Conservation (phyloP, 2,113 vertebrate species). For the Australoheros scitulus region DNA sequence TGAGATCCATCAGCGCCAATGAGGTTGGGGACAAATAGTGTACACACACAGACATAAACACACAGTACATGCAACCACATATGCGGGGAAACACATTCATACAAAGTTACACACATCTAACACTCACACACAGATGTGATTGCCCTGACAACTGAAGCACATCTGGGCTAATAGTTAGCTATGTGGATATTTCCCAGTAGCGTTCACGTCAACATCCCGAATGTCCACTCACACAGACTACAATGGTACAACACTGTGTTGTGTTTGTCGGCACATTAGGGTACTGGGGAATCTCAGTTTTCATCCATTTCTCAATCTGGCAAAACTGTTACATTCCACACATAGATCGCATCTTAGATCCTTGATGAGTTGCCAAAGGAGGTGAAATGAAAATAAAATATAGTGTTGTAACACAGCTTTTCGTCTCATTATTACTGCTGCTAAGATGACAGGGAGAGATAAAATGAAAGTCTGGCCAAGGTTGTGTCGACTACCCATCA, state of each 20-base stretch:
- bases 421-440: conserved; percentile 45
- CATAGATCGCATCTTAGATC: conserved; percentile 12
- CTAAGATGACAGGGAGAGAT: conserved; percentile 21
- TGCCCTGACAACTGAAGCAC: conserved; percentile 57
- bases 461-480: conserved; percentile 51
- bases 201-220: conserved; percentile 33
- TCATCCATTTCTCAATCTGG: conserved; percentile 11
- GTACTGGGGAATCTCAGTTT: conserved; percentile 26
- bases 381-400: conserved; percentile 52
- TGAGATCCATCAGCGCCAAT: conserved; percentile 53
- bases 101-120: conserved; percentile 27
- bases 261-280: background rate
- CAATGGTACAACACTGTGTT: background rate
- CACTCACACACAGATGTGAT: conserved; percentile 66
- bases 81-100: conserved; percentile 23
- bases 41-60: conserved; percentile 31
- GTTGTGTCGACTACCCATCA: conserved; percentile 40
- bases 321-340: conserved; percentile 34
- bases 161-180: conserved; percentile 71
- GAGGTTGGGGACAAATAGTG: conserved; percentile 43
- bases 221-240: conserved; percentile 15
- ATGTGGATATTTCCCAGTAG: conserved; percentile 51
- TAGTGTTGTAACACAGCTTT: conserved; percentile 33
- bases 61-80: conserved; percentile 3
- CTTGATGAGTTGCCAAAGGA: conserved; percentile 45